Conservation (phyloP, 2,113 vertebrate genomes). For the Podarcis cretensis region DNA sequence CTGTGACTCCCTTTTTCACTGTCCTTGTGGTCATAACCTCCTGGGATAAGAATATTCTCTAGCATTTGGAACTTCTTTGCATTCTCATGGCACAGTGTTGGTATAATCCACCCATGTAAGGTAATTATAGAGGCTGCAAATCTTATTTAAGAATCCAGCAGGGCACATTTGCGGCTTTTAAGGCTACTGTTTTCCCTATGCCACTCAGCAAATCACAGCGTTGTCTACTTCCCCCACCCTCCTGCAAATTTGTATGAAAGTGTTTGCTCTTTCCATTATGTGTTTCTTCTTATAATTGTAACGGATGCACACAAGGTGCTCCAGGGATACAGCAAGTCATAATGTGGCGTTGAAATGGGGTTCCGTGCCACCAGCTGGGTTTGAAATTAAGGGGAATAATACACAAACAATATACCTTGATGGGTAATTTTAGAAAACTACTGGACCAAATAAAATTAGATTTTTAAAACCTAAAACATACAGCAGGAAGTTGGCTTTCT, state of each 20-base stretch:
- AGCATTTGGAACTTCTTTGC: neutral
- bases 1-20: no score
- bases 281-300: slow-evolving; percentile 41
- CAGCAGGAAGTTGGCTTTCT: neutral
- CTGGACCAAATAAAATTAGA: slow-evolving; percentile 54
- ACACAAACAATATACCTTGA: slow-evolving; percentile 13
- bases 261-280: slow-evolving; percentile 38
- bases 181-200: slow-evolving; percentile 25
- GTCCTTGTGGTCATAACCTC: neutral
- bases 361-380: slow-evolving; percentile 56
- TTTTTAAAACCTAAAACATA: slow-evolving; percentile 21
- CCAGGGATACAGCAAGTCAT: neutral
- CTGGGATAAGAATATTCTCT: neutral
- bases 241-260: slow-evolving; percentile 31
- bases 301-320: slow-evolving; percentile 24
- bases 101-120: rapidly evolving
- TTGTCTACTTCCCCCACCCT: neutral
- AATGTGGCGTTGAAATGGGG: slow-evolving; percentile 26
- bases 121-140: neutral
- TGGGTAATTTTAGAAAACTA: slow-evolving; percentile 66
- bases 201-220: neutral
- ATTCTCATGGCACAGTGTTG: no score
- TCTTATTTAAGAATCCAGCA: slow-evolving; percentile 19
- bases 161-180: slow-evolving; percentile 18
- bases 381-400: slow-evolving; percentile 57